Evolutionary conservation across 2,113 vertebrate species (phyloP), one percentile per base, ranked within the genome.

Genomic region (Corydoras sp.): DNA sequence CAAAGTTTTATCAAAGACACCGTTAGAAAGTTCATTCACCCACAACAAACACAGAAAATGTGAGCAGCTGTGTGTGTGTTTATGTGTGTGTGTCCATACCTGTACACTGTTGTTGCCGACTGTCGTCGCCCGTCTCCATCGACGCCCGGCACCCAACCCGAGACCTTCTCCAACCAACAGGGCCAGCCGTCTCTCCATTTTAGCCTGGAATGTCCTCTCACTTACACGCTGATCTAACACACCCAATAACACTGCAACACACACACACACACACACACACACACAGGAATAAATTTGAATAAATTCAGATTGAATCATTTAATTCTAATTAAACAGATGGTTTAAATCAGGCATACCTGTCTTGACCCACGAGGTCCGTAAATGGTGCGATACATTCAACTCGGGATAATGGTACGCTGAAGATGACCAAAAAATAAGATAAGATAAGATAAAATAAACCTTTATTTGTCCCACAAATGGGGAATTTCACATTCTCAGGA

Each of bases 361-460:
- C 78, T 92, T 92, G 65, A 99, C 93, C 96, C 96, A 99, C 32
- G 96, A 97, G 64, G 91, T 92, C 73, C 93, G 93, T 86, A 97
- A 85, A 76, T 94, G 65, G 72, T 94, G 93, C 24, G 94, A 92
- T 13, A 91, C 86, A 72, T 99, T 97, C 50, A 99, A 90, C 79
- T 96, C 95, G 0, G 93, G 94, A 79, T 99, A 99, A 81, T 93
- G 92, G 85, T 96, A 92, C 12, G 96, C 96, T 99, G 18, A 24
- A 24, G 18, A 24, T 2, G 2, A 2, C 18, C 18, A 30, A 50
- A 53, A 14, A n/a, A 73, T 10, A 18, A 43, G 62, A 32, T 9
- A 32, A 31, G 65, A 2, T 9, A 15, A 15, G 14, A 61, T 35
- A 43, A 6, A 4, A 61, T 35, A 43, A 6, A 4, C 18, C 18